Percentiles rank a stretch among this genome's conserved stretches.
These are phyloP conservation scores for Leucophenga maculata DNA, from an alignment of 2,888 invertebrate genomes.

Conservation along the genomic window DNA sequence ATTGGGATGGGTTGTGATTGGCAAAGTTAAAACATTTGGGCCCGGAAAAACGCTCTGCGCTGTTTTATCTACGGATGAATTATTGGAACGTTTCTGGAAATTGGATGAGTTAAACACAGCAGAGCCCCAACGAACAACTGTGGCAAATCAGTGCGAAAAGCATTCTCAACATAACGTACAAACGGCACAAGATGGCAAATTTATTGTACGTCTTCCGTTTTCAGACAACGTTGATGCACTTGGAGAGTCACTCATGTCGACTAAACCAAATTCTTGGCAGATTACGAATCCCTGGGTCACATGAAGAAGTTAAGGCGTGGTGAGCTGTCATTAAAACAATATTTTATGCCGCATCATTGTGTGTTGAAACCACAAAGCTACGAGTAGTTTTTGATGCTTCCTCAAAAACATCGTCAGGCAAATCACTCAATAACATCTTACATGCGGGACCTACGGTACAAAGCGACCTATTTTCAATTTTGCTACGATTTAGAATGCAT, in stretches of 20 bases:
- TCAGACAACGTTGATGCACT: too few species aligned
- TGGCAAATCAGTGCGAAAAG: too few species aligned
- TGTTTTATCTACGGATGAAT: not conserved
- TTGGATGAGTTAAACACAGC: not conserved
- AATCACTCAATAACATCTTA: constrained; percentile 8
- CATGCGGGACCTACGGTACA: not conserved
- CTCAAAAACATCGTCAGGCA: constrained; percentile 4
- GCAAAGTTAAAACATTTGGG: constrained; percentile 34
- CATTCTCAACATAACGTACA: too few species aligned
- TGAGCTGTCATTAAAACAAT: not conserved
- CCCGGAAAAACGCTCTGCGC: not conserved
- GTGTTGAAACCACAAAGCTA: constrained; percentile 21
- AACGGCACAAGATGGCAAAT: too few species aligned
- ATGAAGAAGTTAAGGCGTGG: too few species aligned
- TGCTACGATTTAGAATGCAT: constrained; percentile 15
- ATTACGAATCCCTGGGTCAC: too few species aligned
- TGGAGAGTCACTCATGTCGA: too few species aligned
- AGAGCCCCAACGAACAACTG: too few species aligned
- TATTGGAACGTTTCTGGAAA: constrained; percentile 5
- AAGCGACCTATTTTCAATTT: constrained; percentile 16
- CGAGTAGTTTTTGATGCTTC: constrained; percentile 20
- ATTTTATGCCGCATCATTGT: constrained; percentile 22
- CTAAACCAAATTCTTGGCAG: too few species aligned
- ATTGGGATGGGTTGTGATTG: constrained; percentile 41
- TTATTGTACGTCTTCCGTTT: too few species aligned